A percentile compares a stretch with the other conserved stretches of the same genome.
phyloP scores from a whole-genome alignment of 2,113 vertebrate species.

The Pachyramphus minor region DNA sequence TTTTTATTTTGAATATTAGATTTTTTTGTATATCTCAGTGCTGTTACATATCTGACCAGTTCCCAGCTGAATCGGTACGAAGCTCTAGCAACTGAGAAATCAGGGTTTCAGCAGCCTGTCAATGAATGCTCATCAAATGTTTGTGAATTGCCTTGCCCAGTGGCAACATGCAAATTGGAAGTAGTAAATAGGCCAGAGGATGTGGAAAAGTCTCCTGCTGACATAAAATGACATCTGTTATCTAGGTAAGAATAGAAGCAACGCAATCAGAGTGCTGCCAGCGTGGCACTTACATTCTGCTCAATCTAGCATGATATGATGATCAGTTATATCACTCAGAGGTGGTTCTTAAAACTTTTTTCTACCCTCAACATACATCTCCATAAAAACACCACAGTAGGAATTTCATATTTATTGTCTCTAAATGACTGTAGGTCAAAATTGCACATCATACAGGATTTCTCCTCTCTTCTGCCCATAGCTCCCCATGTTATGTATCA shows the following conservation, averaged over 20 bases:
- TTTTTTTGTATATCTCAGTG: not conserved
- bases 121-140: not conserved
- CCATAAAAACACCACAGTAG: not conserved
- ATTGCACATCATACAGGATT: not conserved
- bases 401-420: not conserved
- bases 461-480: not conserved
- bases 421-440: not conserved
- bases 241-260: not conserved
- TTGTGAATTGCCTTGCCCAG: not conserved
- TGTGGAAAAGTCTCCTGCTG: slow-evolving; percentile 16
- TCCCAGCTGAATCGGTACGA: not conserved
- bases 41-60: not conserved
- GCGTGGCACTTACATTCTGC: not conserved
- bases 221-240: slow-evolving; percentile 28
- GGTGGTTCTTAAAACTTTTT: not conserved
- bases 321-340: not conserved
- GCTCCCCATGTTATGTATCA: not conserved
- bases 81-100: not conserved
- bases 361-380: not conserved
- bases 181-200: slow-evolving; percentile 11
- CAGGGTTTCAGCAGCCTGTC: not conserved
- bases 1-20: not conserved
- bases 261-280: not conserved
- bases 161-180: not conserved
- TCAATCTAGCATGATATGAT: not conserved